Evolutionary conservation across 2,888 invertebrate genomes (phyloP), one percentile per base, ranked within the genome.

Genomic region (Sicus ferrugineus): DNA sequence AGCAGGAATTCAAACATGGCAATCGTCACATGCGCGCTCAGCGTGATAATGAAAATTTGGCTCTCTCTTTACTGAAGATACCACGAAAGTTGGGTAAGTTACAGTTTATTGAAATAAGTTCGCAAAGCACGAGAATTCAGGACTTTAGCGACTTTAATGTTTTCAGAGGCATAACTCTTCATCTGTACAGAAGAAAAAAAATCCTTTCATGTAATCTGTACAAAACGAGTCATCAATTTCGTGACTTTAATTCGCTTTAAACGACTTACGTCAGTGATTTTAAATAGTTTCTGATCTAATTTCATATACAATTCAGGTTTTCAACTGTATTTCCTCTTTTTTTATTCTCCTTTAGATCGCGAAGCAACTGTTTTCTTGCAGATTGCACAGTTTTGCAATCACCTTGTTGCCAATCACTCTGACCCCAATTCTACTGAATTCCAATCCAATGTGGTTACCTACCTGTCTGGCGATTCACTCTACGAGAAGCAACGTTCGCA

Each of bases 1-100:
- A 97, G 85, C 87, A 89, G 46, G 95, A 96, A 81, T 90, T 97
- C 74, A 91, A 92, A 75, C 91, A 91, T 73, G 97, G 97, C 14
- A 95, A 95, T 77, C 89, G 96, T 74, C 96, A 92, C 83, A 88
- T 97, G 78, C 89, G 95, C 75, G 92, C 95, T 0, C 97, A 97
- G 85, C 90, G 95, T 26, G 90, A 92, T 21, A 92, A 93, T 71
- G 96, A 97, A 85, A 89, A 91, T 30, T 87, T 91, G 62, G 88
- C 92, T 1, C 86, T 94, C 31, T 91, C 90, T 0, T 87, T 90
- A 70, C 89, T 93, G 62, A 92, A 92, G 85, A 90, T 91, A 76
- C 91, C 93, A n/a, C 91, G 90, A 80, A 91, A 92, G 78, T 90
- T 91, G 80, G 92, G 92, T 85, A 91, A 87, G 84, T 87, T 50